phyloP scores from a whole-genome alignment of 1,140 invertebrate genomes.

The Megalopta genalis region DNA sequence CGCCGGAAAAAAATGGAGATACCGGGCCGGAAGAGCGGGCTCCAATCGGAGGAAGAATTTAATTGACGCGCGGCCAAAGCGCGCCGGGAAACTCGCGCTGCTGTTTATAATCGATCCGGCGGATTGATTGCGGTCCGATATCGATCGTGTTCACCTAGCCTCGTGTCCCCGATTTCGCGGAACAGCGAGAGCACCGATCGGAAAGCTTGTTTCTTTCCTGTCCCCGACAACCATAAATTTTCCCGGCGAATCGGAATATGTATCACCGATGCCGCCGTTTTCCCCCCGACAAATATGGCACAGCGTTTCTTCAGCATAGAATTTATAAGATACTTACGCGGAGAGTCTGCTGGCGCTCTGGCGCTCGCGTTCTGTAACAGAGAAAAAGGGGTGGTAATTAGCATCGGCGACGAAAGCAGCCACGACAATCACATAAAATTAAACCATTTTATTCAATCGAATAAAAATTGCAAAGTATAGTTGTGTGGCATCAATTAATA shows the following conservation, averaged over 20 bases:
- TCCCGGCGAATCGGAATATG: background rate
- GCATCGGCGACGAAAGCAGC: background rate
- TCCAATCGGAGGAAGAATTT: constrained; percentile 21
- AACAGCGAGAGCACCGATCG: too few species aligned
- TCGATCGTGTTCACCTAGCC: background rate
- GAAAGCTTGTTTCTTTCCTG: too few species aligned
- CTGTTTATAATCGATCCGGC: constrained; percentile 71
- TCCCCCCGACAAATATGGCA: background rate
- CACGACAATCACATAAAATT: too few species aligned
- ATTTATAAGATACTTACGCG: constrained; percentile 71
- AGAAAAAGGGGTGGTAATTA: constrained; percentile 58
- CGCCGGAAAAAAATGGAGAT: too few species aligned
- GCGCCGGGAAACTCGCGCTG: constrained; percentile 13
- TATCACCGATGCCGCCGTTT: background rate
- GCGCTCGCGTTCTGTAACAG: constrained; percentile 78
- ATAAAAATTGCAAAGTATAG: too few species aligned
- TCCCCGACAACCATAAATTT: background rate
- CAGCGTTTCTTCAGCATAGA: background rate
- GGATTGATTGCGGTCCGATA: constrained; percentile 65
- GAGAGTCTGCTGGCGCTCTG: constrained; percentile 70
- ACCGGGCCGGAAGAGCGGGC: background rate
- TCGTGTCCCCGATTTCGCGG: too few species aligned
- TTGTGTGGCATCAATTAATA: too few species aligned
- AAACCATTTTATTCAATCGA: background rate
- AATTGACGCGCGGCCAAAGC: constrained; percentile 44